phyloP scores from a whole-genome alignment of 64 coral and sea anemone species.

The Porites australiensis region DNA sequence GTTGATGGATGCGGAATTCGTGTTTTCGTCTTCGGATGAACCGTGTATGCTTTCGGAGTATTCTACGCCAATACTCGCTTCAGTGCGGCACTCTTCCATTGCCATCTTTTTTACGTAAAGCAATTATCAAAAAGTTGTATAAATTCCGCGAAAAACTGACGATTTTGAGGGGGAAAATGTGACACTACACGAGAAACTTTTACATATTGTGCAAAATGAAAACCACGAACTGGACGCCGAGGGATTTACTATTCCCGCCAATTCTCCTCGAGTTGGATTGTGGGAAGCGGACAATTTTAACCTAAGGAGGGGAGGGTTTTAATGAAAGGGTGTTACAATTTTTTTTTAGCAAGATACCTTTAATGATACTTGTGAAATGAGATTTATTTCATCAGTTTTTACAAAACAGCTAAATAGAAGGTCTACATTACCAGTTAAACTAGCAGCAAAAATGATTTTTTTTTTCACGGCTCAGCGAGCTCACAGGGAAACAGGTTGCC shows the following conservation, averaged over 20 bases:
- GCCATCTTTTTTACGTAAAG: background rate
- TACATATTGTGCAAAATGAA: background rate
- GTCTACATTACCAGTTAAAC: too few relatives aligned
- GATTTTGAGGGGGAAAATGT: background rate
- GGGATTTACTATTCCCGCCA: constrained; percentile 62
- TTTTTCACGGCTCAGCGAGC: background rate
- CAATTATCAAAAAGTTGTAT: background rate
- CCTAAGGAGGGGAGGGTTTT: background rate
- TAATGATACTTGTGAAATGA: too few relatives aligned
- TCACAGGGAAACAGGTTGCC: constrained; percentile 34
- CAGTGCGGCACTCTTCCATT: constrained; percentile 58
- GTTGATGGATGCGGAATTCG: constrained; percentile 53
- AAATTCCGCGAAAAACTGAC: background rate
- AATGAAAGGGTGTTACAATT: too few relatives aligned
- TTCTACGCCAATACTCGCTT: constrained; percentile 86
- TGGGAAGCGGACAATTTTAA: constrained; percentile 20
- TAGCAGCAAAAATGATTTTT: too few relatives aligned
- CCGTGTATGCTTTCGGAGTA: constrained; percentile 58
- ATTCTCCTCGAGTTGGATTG: constrained; percentile 22
- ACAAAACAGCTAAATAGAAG: too few relatives aligned
- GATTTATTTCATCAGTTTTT: too few relatives aligned
- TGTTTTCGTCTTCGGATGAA: constrained; percentile 62
- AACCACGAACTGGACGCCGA: constrained; percentile 10
- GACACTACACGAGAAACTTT: background rate
- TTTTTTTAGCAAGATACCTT: too few relatives aligned